phyloP scores from a whole-genome alignment of 2,797 vertebrate genomes.

The Botia almorhae region DNA sequence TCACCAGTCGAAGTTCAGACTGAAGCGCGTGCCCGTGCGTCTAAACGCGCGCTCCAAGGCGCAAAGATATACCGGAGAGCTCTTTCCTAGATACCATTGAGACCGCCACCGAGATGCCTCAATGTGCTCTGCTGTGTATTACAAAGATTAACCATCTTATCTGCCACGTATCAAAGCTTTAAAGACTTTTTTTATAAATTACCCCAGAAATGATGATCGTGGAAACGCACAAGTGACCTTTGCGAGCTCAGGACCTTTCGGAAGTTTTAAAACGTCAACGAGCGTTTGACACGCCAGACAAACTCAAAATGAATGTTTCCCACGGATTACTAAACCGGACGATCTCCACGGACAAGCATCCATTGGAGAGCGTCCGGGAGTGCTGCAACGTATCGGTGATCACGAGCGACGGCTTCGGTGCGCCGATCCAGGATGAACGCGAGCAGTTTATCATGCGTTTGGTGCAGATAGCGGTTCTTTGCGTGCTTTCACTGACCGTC shows the following conservation, averaged over 20 bases:
- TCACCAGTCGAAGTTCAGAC: background rate
- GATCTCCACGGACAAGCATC: constrained; percentile 25
- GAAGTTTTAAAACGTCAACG: constrained; percentile 2
- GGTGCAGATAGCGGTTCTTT: constrained; percentile 67
- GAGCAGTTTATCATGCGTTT: constrained; percentile 59
- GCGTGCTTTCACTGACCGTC: constrained; percentile 65
- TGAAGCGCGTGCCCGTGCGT: constrained; percentile 21
- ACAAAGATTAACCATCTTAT: background rate
- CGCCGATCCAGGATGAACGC: constrained; percentile 54
- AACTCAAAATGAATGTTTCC: constrained; percentile 48
- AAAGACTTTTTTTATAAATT: background rate
- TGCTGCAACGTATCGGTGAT: constrained; percentile 61
- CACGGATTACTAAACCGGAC: constrained; percentile 51
- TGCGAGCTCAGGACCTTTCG: background rate
- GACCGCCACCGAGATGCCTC: background rate
- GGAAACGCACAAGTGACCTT: constrained; percentile 29
- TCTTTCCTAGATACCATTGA: constrained; percentile 12
- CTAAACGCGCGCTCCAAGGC: constrained; percentile 7
- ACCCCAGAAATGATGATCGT: background rate
- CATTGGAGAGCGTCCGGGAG: constrained; percentile 39
- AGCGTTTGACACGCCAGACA: background rate
- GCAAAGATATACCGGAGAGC: constrained; percentile 7
- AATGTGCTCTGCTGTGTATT: too few relatives aligned
- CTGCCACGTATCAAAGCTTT: background rate
- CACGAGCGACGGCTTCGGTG: constrained; percentile 43